Evolutionary conservation across 30 jellyfish, hydroid and myxozoan species (phyloP).

Genomic region (Calvadosia cruxmelitensis): DNA sequence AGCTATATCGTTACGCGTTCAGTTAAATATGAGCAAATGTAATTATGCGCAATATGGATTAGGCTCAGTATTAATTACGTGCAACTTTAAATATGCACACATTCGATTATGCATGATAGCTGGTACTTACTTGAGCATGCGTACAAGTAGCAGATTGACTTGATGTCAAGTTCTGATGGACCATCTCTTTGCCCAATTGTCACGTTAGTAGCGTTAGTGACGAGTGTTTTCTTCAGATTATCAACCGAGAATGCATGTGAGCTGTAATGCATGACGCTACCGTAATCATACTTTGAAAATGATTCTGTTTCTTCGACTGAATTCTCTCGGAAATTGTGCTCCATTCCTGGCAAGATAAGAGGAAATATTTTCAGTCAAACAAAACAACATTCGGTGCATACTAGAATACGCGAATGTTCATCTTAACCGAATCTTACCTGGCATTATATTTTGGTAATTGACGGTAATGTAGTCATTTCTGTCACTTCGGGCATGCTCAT

Average conservation of each 20-base stretch:
- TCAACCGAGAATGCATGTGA: constrained; percentile 27
- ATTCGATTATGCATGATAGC: too few relatives aligned
- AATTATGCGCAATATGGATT: too few relatives aligned
- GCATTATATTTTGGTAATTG: neutral
- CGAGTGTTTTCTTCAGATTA: neutral
- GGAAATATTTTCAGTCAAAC: too few relatives aligned
- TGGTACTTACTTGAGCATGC: neutral
- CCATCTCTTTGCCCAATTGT: neutral
- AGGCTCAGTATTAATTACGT: too few relatives aligned
- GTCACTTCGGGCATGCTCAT: neutral
- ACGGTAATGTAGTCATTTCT: neutral
- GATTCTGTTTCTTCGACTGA: neutral
- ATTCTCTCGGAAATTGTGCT: neutral
- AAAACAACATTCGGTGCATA: neutral
- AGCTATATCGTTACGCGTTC: too few relatives aligned
- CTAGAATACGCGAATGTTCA: neutral
- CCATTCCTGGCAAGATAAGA: neutral
- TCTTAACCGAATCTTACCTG: neutral
- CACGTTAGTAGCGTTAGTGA: neutral
- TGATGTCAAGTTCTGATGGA: neutral
- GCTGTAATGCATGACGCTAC: constrained; percentile 61
- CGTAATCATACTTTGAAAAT: constrained; percentile 15
- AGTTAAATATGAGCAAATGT: too few relatives aligned
- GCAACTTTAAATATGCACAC: too few relatives aligned
- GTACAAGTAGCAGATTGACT: neutral